Evolutionary conservation across 2,113 vertebrate genomes (phyloP).

Genomic region (Calidris pygmaea): DNA sequence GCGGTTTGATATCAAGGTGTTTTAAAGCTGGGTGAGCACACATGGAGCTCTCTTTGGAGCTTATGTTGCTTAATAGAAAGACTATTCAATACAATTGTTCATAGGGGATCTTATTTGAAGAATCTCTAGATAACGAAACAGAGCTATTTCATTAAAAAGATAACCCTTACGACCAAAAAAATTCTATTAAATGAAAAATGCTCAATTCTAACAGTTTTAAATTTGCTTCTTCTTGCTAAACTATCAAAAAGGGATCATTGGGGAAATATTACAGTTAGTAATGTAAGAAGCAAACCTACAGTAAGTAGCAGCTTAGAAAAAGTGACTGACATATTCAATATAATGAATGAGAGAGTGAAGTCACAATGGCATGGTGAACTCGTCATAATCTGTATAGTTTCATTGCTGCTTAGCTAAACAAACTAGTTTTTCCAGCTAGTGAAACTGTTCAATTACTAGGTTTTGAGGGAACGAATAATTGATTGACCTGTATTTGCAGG

Average conservation of each 20-base stretch:
- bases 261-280: not conserved
- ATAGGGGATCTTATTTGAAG: not conserved
- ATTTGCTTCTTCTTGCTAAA: not conserved
- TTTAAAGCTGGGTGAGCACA: constrained; percentile 20
- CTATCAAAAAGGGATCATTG: not conserved
- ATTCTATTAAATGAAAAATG: not conserved
- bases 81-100: constrained; percentile 7
- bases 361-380: not conserved
- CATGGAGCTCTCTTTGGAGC: not conserved
- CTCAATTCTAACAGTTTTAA: not conserved
- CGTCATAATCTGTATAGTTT: not conserved
- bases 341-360: not conserved
- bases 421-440: not conserved
- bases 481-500: not conserved
- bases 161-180: not conserved
- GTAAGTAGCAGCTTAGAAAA: not conserved
- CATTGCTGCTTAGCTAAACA: not conserved
- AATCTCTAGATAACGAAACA: constrained; percentile 26
- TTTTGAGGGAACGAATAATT: not conserved
- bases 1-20: not conserved
- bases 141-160: constrained; percentile 13
- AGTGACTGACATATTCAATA: not conserved
- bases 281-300: not conserved
- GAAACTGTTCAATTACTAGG: not conserved
- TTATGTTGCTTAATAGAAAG: constrained; percentile 43